A percentile compares a stretch with the other conserved stretches of the same genome.
phyloP scores from a whole-genome alignment of 2,113 vertebrate species.

The Physeter macrocephalus region DNA sequence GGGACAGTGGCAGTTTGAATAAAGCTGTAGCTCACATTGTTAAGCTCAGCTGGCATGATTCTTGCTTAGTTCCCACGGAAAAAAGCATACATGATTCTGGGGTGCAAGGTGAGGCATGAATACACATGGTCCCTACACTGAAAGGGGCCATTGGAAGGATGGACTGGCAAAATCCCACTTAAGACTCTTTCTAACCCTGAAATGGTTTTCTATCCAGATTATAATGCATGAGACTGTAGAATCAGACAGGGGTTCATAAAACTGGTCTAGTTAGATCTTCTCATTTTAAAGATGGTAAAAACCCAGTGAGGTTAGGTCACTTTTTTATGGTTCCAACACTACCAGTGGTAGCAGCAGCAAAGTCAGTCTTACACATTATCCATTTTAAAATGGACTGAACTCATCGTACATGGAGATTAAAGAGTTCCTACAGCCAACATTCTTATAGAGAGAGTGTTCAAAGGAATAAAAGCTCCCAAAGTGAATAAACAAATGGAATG shows the following conservation, averaged over 20 bases:
- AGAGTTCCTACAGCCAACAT: background rate
- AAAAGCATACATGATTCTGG: fast-evolving
- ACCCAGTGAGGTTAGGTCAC: background rate
- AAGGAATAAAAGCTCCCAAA: constrained; percentile 1
- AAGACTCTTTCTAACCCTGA: background rate
- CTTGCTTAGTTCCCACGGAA: background rate
- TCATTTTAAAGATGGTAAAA: background rate
- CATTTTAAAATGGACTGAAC: background rate
- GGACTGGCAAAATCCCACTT: background rate
- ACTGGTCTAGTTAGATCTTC: background rate
- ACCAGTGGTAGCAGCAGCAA: background rate
- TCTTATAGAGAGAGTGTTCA: background rate
- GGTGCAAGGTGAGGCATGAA: background rate
- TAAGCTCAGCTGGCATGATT: background rate
- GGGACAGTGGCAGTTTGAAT: background rate
- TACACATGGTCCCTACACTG: no score
- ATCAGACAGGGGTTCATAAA: background rate
- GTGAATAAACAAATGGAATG: constrained; percentile 18
- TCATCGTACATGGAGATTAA: background rate
- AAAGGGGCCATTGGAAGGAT: background rate
- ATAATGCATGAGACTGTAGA: background rate
- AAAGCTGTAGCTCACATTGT: background rate
- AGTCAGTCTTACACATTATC: background rate
- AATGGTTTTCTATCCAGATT: background rate
- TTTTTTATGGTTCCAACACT: background rate